Percentiles rank a stretch among this genome's conserved stretches.
Conservation (phyloP, 2,113 vertebrate genomes). For the Spea multiplicata region DNA sequence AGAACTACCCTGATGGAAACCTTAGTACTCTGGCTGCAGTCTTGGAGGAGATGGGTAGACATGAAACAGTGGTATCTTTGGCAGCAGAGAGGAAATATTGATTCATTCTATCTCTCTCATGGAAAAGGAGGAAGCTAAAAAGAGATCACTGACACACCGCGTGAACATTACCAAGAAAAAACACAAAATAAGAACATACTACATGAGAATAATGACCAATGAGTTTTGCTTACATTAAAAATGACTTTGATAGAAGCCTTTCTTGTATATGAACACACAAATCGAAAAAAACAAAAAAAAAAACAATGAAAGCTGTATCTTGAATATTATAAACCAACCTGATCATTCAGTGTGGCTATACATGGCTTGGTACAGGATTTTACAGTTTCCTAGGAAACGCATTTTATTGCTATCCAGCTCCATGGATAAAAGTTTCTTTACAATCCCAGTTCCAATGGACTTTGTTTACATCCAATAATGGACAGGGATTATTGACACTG, state of each 20-base stretch:
- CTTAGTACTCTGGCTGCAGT: slow-evolving; percentile 87
- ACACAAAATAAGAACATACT: neutral
- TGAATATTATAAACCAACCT: slow-evolving; percentile 68
- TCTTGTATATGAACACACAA: slow-evolving; percentile 63
- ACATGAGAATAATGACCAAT: slow-evolving; percentile 58
- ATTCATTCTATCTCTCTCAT: slow-evolving; percentile 50
- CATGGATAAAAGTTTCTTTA: slow-evolving; percentile 88
- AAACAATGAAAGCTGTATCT: slow-evolving; percentile 69
- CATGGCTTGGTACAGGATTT: slow-evolving; percentile 85
- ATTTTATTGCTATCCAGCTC: slow-evolving; percentile 88
- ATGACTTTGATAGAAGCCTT: slow-evolving; percentile 54
- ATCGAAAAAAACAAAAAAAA: slow-evolving; percentile 57
- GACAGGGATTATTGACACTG: slow-evolving; percentile 72
- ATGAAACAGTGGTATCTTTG: slow-evolving; percentile 80
- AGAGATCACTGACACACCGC: neutral
- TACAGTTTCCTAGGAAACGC: slow-evolving; percentile 97
- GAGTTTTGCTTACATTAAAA: slow-evolving; percentile 58
- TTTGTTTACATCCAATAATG: slow-evolving; percentile 76
- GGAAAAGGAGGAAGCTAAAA: slow-evolving; percentile 25
- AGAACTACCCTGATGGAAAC: slow-evolving; percentile 92
- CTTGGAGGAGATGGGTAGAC: slow-evolving; percentile 92
- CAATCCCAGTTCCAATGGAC: slow-evolving; percentile 76
- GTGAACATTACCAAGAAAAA: slow-evolving; percentile 8
- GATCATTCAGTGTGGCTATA: slow-evolving; percentile 82
- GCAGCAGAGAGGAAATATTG: slow-evolving; percentile 80